A percentile compares a stretch with the other conserved stretches of the same genome.
phyloP scores from a whole-genome alignment of 92 coral and sea anemone genomes.

The Nematostella vectensis region DNA sequence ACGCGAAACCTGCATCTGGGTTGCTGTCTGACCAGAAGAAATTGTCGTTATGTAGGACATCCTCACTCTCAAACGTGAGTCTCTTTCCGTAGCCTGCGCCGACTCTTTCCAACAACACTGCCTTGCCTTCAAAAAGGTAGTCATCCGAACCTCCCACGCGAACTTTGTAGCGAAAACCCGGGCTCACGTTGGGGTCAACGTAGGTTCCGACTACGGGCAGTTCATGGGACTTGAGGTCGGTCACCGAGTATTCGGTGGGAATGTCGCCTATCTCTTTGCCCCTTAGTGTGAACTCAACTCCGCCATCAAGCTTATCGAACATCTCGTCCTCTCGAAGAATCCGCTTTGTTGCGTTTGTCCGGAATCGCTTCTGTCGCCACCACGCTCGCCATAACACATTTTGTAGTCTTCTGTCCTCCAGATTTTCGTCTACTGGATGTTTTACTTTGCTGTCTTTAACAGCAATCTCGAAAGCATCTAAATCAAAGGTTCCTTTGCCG shows the following conservation, averaged over 20 bases:
- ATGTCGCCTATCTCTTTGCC: constrained; percentile 71
- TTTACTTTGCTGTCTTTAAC: constrained; percentile 46
- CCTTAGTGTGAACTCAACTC: constrained; percentile 23
- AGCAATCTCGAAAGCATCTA: constrained; percentile 53
- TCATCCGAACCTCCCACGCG: constrained; percentile 63
- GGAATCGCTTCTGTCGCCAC: constrained; percentile 71
- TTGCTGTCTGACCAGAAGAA: constrained; percentile 98
- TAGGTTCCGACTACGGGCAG: constrained; percentile 88
- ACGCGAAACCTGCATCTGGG: constrained; percentile 76
- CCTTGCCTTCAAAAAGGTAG: constrained; percentile 67
- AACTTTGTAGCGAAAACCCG: constrained; percentile 85
- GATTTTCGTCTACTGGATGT: constrained; percentile 23
- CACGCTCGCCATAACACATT: constrained; percentile 83
- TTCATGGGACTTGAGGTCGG: constrained; percentile 56
- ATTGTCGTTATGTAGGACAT: constrained; percentile 62
- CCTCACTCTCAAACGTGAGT: constrained; percentile 78
- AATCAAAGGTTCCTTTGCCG: constrained; percentile 6
- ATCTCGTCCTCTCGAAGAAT: constrained; percentile 33
- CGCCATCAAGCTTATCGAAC: constrained; percentile 22
- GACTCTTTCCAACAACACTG: constrained; percentile 52
- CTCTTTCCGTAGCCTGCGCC: constrained; percentile 95
- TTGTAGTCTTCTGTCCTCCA: constrained; percentile 65
- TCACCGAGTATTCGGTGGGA: constrained; percentile 65
- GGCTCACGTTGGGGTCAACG: constrained; percentile 62
- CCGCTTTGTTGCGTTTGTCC: constrained; percentile 39